Percentiles rank a stretch among this genome's conserved stretches.
Evolutionary conservation across 2,797 vertebrate genomes (phyloP).

Genomic region (Lates japonicus): DNA sequence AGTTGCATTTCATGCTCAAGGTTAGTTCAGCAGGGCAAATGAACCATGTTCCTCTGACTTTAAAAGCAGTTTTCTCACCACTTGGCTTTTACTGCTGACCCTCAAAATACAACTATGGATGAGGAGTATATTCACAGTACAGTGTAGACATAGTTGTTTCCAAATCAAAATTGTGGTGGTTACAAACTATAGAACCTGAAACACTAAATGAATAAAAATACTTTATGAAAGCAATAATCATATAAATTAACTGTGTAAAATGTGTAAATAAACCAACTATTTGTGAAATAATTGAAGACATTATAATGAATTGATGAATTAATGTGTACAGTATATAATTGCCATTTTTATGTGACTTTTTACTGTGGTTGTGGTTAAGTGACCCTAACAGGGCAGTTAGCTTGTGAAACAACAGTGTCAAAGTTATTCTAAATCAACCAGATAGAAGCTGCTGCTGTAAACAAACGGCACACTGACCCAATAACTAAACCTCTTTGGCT

Average conservation of each 20-base stretch:
- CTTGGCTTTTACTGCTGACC: not conserved
- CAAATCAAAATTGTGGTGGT: not conserved
- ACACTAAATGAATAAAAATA: not conserved
- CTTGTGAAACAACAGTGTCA: not conserved
- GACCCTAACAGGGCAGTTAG: not conserved
- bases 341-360: not conserved
- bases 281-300: not conserved
- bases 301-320: not conserved
- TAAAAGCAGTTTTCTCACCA: not conserved
- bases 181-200: not conserved
- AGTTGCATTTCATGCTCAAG: not conserved
- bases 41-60: not conserved
- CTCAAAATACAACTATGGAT: not conserved
- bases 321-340: not conserved
- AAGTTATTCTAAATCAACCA: not conserved
- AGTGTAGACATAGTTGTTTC: not conserved
- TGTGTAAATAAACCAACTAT: not conserved
- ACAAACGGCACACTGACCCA: not conserved
- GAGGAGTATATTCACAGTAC: not conserved
- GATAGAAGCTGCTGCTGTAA: not conserved
- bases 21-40: not conserved
- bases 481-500: not conserved
- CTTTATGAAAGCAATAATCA: not conserved
- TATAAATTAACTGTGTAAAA: not conserved
- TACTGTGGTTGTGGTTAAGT: not conserved